These are phyloP conservation scores for Uria lomvia DNA, from an alignment of 2,113 vertebrate genomes.

Conservation along the genomic window DNA sequence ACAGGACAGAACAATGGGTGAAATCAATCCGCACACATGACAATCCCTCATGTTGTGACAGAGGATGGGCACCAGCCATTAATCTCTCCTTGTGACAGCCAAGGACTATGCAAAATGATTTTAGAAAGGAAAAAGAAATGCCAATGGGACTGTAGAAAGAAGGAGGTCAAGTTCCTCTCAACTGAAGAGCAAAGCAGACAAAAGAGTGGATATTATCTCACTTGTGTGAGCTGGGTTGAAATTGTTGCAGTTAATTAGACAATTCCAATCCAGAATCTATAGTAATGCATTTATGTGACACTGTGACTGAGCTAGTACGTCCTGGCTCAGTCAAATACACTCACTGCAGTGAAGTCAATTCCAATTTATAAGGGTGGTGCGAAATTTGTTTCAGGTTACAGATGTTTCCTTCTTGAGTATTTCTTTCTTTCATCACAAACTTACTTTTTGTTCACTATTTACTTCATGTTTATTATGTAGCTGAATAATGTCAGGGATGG, in stretches of 20 bases:
- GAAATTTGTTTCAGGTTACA: not conserved
- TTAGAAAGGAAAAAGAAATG: not conserved
- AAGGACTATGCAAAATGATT: slow-evolving; percentile 10
- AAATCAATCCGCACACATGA: not conserved
- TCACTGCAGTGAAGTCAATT: not conserved
- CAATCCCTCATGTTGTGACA: not conserved
- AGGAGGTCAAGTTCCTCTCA: not conserved
- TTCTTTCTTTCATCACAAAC: not conserved
- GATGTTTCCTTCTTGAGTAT: not conserved
- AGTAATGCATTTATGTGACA: not conserved
- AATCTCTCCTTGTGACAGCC: slow-evolving; percentile 7
- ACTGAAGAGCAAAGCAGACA: not conserved
- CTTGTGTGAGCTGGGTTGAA: not conserved
- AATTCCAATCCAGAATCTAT: not conserved
- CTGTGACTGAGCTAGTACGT: not conserved
- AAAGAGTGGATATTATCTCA: not conserved
- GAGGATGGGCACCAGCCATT: slow-evolving; percentile 8
- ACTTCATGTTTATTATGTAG: not conserved
- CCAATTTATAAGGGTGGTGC: not conserved
- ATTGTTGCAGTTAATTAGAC: not conserved
- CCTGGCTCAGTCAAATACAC: not conserved
- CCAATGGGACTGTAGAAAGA: not conserved
- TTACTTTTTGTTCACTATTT: not conserved
- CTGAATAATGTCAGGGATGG: not conserved
- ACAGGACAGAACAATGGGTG: not conserved